phyloP scores from a whole-genome alignment of 2,888 invertebrate genomes.

The Noctua janthe region DNA sequence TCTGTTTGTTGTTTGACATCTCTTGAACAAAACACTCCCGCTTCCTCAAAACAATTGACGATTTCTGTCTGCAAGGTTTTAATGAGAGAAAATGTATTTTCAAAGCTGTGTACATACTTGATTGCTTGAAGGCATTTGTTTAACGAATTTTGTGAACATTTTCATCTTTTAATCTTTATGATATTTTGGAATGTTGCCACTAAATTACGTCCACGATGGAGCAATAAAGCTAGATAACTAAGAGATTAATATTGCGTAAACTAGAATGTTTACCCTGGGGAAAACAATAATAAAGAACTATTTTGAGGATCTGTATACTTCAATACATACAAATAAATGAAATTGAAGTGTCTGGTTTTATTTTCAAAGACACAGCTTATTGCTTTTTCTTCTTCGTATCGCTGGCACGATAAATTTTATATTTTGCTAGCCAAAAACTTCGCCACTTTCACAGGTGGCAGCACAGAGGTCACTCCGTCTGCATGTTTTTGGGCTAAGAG shows the following conservation, averaged over 20 bases:
- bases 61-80: constrained; percentile 23
- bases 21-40: constrained; percentile 36
- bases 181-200: constrained; percentile 2
- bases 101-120: constrained; percentile 20
- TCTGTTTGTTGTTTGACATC: constrained; percentile 38
- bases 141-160: constrained; percentile 19
- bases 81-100: constrained; percentile 22
- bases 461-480: too few relatives aligned
- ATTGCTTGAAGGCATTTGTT: neutral
- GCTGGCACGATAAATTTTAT: too few relatives aligned
- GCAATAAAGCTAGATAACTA: neutral
- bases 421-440: too few relatives aligned
- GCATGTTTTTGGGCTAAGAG: too few relatives aligned
- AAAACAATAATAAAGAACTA: neutral
- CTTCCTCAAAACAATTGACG: constrained; percentile 49
- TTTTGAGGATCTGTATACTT: neutral
- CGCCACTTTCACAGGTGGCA: too few relatives aligned
- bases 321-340: too few relatives aligned
- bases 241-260: neutral
- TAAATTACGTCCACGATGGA: neutral
- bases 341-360: too few relatives aligned
- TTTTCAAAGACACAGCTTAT: too few relatives aligned
- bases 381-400: too few relatives aligned
- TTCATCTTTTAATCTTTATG: neutral
- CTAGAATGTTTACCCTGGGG: neutral